Percentiles rank a stretch among this genome's conserved stretches.
These are phyloP conservation scores for Heteromyza rotundicornis DNA, from an alignment of 2,888 invertebrate species.

Conservation along the genomic window DNA sequence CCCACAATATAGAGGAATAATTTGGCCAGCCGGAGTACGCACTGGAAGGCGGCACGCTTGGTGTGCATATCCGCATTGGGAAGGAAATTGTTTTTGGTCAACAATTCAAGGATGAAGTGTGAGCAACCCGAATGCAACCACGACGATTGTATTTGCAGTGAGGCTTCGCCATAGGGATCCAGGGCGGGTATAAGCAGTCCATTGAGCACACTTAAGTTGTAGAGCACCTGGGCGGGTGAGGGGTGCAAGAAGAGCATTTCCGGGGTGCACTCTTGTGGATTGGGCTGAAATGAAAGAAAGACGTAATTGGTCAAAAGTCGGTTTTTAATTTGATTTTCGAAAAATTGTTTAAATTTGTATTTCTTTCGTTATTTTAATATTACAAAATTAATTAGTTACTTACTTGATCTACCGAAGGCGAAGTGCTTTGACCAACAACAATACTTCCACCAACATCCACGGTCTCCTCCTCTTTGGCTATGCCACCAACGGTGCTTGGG, in stretches of 20 bases:
- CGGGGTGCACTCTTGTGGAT: conserved; percentile 60
- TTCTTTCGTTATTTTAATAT: neutral
- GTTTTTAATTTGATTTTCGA: conserved; percentile 17
- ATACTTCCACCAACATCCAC: conserved; percentile 13
- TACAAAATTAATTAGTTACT: conserved; percentile 8
- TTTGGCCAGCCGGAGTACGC: conserved; percentile 87
- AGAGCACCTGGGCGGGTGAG: conserved; percentile 77
- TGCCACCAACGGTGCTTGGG: neutral
- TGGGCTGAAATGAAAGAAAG: conserved; percentile 31
- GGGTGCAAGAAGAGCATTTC: conserved; percentile 74
- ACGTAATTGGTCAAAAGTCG: conserved; percentile 18
- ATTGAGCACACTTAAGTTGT: conserved; percentile 82
- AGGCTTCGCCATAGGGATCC: conserved; percentile 77
- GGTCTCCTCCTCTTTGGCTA: conserved; percentile 31
- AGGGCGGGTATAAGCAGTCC: conserved; percentile 90
- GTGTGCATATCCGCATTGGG: conserved; percentile 79
- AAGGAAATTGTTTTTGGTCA: conserved; percentile 85
- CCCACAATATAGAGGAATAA: conserved; percentile 86
- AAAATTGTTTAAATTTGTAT: neutral
- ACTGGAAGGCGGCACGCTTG: conserved; percentile 82
- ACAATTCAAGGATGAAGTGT: conserved; percentile 76
- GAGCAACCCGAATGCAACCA: conserved; percentile 69
- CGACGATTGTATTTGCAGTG: conserved; percentile 67
- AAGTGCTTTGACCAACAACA: conserved; percentile 16
- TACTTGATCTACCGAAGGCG: conserved; percentile 40